These are phyloP conservation scores for Trachelus troglodyta DNA, from an alignment of 2,888 invertebrate genomes.

Conservation along the genomic window DNA sequence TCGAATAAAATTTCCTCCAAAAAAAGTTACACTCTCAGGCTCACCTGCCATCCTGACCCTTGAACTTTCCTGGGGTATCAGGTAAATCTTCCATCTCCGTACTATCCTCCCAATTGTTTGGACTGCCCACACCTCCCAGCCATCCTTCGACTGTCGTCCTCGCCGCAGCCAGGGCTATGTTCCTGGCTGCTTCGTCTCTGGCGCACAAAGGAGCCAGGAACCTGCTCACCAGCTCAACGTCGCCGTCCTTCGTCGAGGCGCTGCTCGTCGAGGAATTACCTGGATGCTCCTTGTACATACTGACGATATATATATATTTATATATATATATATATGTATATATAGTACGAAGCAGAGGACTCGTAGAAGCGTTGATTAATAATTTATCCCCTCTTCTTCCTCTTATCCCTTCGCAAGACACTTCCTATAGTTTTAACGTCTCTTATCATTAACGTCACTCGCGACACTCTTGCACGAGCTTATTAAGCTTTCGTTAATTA, in stretches of 20 bases:
- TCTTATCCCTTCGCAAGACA: neutral
- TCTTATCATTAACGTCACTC: neutral
- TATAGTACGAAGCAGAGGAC: neutral
- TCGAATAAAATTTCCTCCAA: no score
- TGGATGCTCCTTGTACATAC: conserved; percentile 53
- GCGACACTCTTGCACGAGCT: neutral
- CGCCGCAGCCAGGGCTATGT: conserved; percentile 68
- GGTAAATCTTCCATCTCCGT: conserved; percentile 49
- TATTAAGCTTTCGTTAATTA: neutral
- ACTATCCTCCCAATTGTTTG: conserved; percentile 63
- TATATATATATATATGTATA: neutral
- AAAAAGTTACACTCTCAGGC: conserved; percentile 14
- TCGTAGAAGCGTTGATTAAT: neutral
- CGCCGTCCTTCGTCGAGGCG: conserved; percentile 58
- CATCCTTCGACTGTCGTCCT: conserved; percentile 69
- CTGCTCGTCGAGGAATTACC: conserved; percentile 46
- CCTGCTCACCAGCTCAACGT: conserved; percentile 68
- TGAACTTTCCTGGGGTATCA: conserved; percentile 42
- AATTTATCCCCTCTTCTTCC: conserved; percentile 7
- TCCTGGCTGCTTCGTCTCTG: conserved; percentile 68
- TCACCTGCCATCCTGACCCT: conserved; percentile 54
- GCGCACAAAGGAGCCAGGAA: conserved; percentile 70
- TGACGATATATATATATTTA: conserved; percentile 3
- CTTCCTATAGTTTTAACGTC: neutral
- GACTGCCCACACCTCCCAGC: conserved; percentile 69